A percentile compares a stretch with the other conserved stretches of the same genome.
Conservation (phyloP, 35 echinoderm and acorn worm genomes). For the Antedon bifida region DNA sequence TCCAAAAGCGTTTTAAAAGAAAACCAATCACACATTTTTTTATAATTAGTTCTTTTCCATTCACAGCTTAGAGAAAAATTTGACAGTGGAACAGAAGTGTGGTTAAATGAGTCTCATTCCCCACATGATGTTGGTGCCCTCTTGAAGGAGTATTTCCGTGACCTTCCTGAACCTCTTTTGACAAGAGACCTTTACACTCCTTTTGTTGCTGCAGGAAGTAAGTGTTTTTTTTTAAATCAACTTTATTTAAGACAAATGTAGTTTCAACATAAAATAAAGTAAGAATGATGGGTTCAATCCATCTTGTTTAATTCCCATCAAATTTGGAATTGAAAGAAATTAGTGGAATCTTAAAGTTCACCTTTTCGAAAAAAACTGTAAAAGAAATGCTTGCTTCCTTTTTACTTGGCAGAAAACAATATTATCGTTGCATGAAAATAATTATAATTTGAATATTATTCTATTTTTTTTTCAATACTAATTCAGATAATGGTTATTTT, state of each 20-base stretch:
- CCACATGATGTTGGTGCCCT: conserved; percentile 89
- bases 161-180: conserved; percentile 76
- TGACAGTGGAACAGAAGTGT: conserved; percentile 27
- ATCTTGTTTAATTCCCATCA: too few species aligned
- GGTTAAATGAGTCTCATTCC: conserved; percentile 18
- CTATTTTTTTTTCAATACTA: not conserved
- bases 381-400: too few species aligned
- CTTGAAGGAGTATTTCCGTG: conserved; percentile 95
- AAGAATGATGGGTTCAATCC: not conserved
- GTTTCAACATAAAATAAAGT: too few species aligned
- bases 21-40: too few species aligned
- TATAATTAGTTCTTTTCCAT: too few species aligned
- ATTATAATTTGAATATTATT: not conserved
- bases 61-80: conserved; percentile 51
- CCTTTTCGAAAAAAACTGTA: too few species aligned
- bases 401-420: too few species aligned
- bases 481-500: too few species aligned
- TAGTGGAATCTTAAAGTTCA: too few species aligned
- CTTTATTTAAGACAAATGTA: not conserved
- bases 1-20: too few species aligned
- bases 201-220: conserved; percentile 68
- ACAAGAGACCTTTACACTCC: conserved; percentile 75
- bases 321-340: too few species aligned
- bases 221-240: conserved; percentile 26
- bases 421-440: too few species aligned